Conservation (phyloP, 2,113 vertebrate species). For the Beaufortia kweichowensis region DNA sequence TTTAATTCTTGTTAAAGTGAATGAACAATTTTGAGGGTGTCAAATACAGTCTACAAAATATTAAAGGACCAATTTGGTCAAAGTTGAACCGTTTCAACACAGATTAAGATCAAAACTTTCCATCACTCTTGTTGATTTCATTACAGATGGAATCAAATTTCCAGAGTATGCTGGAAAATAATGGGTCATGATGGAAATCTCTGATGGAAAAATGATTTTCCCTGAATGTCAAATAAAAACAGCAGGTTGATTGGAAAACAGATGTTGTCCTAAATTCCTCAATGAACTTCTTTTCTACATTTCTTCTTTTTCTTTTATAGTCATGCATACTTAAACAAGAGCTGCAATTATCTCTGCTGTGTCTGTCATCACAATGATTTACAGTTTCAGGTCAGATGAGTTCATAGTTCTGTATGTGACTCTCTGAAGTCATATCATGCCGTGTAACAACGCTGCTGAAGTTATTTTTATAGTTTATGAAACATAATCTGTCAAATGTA, state of each 20-base stretch:
- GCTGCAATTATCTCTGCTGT: conserved; percentile 54
- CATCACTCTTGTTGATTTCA: background rate
- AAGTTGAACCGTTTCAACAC: too few species aligned
- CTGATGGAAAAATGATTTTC: conserved; percentile 17
- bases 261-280: conserved; percentile 59
- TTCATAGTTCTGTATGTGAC: conserved; percentile 16
- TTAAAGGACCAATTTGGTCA: too few species aligned
- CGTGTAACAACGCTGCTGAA: background rate
- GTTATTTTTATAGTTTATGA: conserved; percentile 23
- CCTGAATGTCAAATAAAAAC: conserved; percentile 40
- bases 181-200: background rate
- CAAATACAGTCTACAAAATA: too few species aligned
- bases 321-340: conserved; percentile 38
- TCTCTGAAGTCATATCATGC: conserved; percentile 1
- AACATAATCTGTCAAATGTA: conserved; percentile 24
- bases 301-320: conserved; percentile 36
- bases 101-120: too few species aligned
- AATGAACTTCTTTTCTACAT: conserved; percentile 27
- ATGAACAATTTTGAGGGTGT: background rate
- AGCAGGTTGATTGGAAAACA: conserved; percentile 60
- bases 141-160: background rate
- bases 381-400: conserved; percentile 22
- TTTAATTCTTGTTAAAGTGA: too few species aligned
- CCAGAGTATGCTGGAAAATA: background rate
- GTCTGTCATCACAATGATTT: conserved; percentile 36